phyloP scores from a whole-genome alignment of 2,797 vertebrate species.

The Coreius guichenoti region DNA sequence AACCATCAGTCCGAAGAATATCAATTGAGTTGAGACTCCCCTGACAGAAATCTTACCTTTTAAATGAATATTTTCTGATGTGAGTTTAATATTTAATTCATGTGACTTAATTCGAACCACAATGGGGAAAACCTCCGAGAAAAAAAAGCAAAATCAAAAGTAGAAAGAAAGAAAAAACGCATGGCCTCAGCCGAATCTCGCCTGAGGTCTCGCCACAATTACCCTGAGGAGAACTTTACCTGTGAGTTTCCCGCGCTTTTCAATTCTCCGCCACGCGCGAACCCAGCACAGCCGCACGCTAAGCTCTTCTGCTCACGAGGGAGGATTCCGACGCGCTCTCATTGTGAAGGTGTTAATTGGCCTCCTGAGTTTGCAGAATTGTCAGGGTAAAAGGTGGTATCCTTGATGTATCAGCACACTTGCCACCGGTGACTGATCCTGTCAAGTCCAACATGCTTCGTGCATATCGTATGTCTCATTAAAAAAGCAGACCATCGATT shows the following conservation, averaged over 20 bases:
- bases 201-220: constrained; percentile 79
- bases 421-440: constrained; percentile 86
- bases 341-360: constrained; percentile 89
- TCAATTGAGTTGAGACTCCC: constrained; percentile 69
- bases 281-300: constrained; percentile 73
- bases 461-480: constrained; percentile 89
- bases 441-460: constrained; percentile 83
- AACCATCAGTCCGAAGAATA: constrained; percentile 32
- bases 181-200: constrained; percentile 74
- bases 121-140: constrained; percentile 57
- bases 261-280: constrained; percentile 61
- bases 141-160: constrained; percentile 65
- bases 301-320: constrained; percentile 72
- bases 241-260: constrained; percentile 71
- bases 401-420: constrained; percentile 94
- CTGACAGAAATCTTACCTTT: constrained; percentile 76
- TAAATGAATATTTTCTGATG: constrained; percentile 77
- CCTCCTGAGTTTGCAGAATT: constrained; percentile 87
- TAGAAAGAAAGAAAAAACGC: constrained; percentile 68
- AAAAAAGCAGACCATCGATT: constrained; percentile 72
- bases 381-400: constrained; percentile 87
- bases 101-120: constrained; percentile 61
- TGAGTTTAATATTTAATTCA: constrained; percentile 81
- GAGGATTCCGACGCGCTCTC: constrained; percentile 82
- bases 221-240: constrained; percentile 76